phyloP scores from a whole-genome alignment of 1,140 invertebrate species.

The Branchinecta lindahli region DNA sequence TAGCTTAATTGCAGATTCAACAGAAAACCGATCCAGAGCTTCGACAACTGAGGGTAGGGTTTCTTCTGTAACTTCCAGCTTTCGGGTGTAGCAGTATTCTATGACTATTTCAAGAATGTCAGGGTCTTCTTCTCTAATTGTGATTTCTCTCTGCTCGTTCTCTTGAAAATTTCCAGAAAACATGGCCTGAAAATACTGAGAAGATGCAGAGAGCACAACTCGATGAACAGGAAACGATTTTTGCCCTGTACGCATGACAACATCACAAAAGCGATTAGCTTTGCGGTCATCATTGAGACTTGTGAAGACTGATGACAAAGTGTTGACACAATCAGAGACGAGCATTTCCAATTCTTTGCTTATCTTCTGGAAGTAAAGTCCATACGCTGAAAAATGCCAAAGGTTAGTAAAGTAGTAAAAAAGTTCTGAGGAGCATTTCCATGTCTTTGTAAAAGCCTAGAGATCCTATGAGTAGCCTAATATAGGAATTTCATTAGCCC shows the following conservation, averaged over 20 bases:
- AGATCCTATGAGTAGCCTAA: too few relatives aligned
- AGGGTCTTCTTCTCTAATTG: background rate
- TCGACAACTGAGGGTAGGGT: background rate
- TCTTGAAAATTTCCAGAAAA: slow-evolving; percentile 3
- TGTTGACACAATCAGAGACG: background rate
- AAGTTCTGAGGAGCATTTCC: too few relatives aligned
- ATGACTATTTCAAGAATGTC: background rate
- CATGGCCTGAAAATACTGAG: background rate
- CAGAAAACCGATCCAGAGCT: background rate
- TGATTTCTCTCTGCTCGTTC: background rate
- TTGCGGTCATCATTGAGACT: background rate
- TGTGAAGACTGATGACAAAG: background rate
- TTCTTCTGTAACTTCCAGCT: background rate
- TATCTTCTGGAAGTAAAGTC: too few relatives aligned
- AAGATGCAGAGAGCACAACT: background rate
- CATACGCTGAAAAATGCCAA: too few relatives aligned
- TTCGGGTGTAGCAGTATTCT: background rate
- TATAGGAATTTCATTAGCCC: too few relatives aligned
- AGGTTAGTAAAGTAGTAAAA: too few relatives aligned
- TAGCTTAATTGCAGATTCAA: slow-evolving; percentile 5
- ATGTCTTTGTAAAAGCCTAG: too few relatives aligned
- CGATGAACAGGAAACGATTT: background rate
- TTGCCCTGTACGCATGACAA: background rate
- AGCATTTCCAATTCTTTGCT: background rate
- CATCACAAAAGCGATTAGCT: background rate